Evolutionary conservation across 1,140 invertebrate species (phyloP).

Genomic region (Agraylea sexmaculata): DNA sequence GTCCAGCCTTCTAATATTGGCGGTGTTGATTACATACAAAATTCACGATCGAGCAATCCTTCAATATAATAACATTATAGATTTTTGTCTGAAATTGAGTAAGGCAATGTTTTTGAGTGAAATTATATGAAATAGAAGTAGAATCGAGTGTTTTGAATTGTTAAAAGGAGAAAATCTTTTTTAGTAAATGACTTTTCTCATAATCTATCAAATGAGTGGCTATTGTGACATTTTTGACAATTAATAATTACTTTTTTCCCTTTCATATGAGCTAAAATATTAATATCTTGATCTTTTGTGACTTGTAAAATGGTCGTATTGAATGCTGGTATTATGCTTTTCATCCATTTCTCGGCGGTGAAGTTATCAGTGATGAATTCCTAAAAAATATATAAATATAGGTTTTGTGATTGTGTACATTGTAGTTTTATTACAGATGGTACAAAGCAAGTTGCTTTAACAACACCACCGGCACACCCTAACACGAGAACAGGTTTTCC

Average conservation of each 20-base stretch:
- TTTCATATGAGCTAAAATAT: constrained; percentile 20
- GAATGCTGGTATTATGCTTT: constrained; percentile 28
- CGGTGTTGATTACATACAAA: no score
- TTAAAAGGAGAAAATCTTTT: no score
- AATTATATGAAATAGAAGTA: no score
- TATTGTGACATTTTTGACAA: no score
- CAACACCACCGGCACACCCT: constrained; percentile 29
- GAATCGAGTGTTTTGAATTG: no score
- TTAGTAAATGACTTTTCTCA: no score
- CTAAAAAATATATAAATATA: constrained; percentile 16
- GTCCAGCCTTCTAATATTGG: no score
- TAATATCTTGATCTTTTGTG: constrained; percentile 2
- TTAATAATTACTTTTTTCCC: constrained; percentile 21
- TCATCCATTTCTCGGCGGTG: constrained; percentile 28
- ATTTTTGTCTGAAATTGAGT: no score
- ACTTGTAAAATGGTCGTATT: constrained; percentile 18
- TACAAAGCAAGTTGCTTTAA: constrained; percentile 26
- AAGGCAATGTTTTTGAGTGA: no score
- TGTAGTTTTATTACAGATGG: constrained; percentile 26
- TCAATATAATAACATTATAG: no score
- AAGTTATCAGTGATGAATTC: constrained; percentile 24
- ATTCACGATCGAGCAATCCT: no score
- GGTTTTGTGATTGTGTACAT: not conserved
- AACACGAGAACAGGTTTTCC: constrained; percentile 24
- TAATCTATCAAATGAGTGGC: no score